A percentile compares a stretch with the other conserved stretches of the same genome.
phyloP scores from a whole-genome alignment of 1,140 invertebrate genomes.

The Bombus turneri region DNA sequence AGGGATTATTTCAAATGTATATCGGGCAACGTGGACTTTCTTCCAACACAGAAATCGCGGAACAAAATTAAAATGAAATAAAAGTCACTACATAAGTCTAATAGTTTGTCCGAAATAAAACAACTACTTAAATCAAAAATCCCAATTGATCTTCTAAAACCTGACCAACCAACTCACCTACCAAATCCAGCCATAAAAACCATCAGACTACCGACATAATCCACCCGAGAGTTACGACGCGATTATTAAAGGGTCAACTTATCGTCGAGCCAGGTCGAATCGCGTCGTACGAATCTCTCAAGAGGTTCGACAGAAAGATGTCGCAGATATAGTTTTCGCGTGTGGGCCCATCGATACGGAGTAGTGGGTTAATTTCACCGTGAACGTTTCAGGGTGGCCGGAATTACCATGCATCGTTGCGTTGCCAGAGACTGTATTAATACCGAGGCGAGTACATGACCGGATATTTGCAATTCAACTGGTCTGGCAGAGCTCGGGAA shows the following conservation, averaged over 20 bases:
- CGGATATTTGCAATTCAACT: constrained; percentile 20
- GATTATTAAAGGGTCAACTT: constrained; percentile 18
- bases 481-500: not conserved
- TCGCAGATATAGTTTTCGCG: too few relatives aligned
- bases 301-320: not conserved
- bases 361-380: not conserved
- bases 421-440: not conserved
- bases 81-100: too few relatives aligned
- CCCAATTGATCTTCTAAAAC: not conserved
- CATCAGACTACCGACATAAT: constrained; percentile 3
- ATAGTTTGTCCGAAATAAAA: not conserved
- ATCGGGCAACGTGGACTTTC: too few relatives aligned
- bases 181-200: constrained; percentile 1
- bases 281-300: not conserved
- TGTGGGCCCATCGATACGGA: not conserved
- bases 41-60: too few relatives aligned
- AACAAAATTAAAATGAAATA: too few relatives aligned
- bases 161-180: too few relatives aligned
- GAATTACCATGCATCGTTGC: not conserved
- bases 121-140: not conserved
- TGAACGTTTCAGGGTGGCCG: not conserved
- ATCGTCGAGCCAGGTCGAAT: not conserved
- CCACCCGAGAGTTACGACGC: not conserved
- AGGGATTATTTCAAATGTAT: too few relatives aligned
- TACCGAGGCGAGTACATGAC: not conserved